Base-by-base conservation (phyloP, 2,888 invertebrate species). In the Xanthorhoe designata region DNA sequence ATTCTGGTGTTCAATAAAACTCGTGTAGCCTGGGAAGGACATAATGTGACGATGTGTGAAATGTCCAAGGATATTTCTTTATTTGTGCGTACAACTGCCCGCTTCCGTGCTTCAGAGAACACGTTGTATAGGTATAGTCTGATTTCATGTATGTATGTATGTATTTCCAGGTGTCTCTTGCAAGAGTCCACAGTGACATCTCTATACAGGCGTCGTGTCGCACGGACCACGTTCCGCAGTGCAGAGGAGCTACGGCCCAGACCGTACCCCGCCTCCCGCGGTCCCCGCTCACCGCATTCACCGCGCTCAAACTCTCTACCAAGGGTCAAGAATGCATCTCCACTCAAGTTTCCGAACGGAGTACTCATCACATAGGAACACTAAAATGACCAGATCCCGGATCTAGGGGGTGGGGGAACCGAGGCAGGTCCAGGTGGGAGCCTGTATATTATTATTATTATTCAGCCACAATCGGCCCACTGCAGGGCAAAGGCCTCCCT, bases 171-270 rank as follows among this genome's bases (percentile, higher is more conserved):
- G 66, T 92, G 92, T 68, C 78, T 92, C 7, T 80, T 92, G 42
- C 92, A 92, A 82, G 92, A 92, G 71, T 77, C 89, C 0, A 81
- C 87, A 45, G 78, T 85, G 63, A 84, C 89, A 9, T 87, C 90
- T 0, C 71, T 92, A 10, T 91, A 83, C 73, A 81, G 88, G 19
- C 81, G 88, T n/a, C 85, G 93, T 2, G 83, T 82, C 42, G 83
- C 79, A 3, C 87, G 89, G 4, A 82, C 78, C 35, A 82, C 88
- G 0, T 88, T 90, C 75, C 86, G 91, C 62, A 92, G 91, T 60
- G 84, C 90, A 19, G 92, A 92, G 68, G 92, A 92, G 64, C 75
- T 92, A 2, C 83, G 92, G 5, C 75, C 82, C 32, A 83, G 91
- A 2, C 92, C 92, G 0, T 91, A 91, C 38, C 82, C 80, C 4